Percentiles rank a stretch among this genome's conserved stretches.
These are phyloP conservation scores for Apamea sordens DNA, from an alignment of 2,888 invertebrate genomes.

Conservation along the genomic window DNA sequence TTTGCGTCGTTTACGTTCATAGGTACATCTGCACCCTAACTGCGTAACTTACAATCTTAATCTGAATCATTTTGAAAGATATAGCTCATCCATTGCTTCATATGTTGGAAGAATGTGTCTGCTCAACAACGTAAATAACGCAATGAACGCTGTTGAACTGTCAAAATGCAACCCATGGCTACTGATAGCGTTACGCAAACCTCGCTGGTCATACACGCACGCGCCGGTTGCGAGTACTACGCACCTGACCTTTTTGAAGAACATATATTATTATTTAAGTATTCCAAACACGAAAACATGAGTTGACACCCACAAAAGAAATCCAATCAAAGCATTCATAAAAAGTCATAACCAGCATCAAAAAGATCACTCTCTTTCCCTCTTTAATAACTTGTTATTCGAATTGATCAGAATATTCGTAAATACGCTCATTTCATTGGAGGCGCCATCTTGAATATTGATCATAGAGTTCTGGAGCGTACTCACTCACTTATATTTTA, in stretches of 20 bases:
- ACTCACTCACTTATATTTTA: not conserved
- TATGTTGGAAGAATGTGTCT: no score
- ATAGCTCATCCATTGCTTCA: no score
- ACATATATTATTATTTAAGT: no score
- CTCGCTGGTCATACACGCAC: not conserved
- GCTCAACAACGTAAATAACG: no score
- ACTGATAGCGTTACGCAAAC: no score
- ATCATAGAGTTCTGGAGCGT: not conserved
- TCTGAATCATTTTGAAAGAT: no score
- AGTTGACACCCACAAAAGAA: not conserved
- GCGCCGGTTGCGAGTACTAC: not conserved
- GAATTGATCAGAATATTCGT: constrained; percentile 16
- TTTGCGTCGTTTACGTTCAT: no score
- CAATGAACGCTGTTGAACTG: no score
- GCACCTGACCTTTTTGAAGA: not conserved
- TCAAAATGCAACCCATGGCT: no score
- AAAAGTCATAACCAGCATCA: constrained; percentile 11
- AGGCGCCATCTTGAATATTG: constrained; percentile 27
- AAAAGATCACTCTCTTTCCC: not conserved
- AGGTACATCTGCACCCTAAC: no score
- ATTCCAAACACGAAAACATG: not conserved
- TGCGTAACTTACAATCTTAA: no score
- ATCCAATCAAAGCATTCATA: constrained; percentile 8
- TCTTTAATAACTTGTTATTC: not conserved
- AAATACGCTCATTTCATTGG: constrained; percentile 11